phyloP scores from a whole-genome alignment of 1,140 invertebrate species.

The Drosophila burlai region DNA sequence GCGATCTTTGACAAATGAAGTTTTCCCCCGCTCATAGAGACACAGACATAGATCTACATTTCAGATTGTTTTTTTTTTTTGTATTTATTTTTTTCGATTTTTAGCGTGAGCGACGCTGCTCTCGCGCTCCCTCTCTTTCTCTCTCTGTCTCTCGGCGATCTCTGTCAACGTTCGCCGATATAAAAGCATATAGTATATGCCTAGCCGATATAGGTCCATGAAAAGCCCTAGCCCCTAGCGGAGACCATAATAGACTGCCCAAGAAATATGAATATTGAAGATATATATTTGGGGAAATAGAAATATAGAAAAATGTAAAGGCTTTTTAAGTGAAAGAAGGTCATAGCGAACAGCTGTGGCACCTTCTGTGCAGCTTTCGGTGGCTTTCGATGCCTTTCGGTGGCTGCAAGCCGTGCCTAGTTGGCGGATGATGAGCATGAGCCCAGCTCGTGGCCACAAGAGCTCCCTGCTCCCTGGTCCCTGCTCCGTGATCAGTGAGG shows the following conservation, averaged over 20 bases:
- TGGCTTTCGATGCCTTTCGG: not conserved
- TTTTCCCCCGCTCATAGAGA: constrained; percentile 42
- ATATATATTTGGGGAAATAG: not conserved
- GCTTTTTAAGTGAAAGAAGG: not conserved
- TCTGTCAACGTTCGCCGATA: constrained; percentile 17
- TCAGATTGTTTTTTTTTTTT: constrained; percentile 5
- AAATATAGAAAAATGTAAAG: not conserved
- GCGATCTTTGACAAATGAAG: constrained; percentile 84
- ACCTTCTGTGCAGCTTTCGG: not conserved
- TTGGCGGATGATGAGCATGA: not conserved
- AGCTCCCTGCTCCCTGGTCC: not conserved
- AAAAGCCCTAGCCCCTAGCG: constrained; percentile 5
- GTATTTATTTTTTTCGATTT: not conserved
- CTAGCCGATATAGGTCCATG: constrained; percentile 3
- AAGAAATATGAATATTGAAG: not conserved
- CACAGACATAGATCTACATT: constrained; percentile 37
- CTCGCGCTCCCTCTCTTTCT: constrained; percentile 6
- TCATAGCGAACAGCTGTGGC: not conserved
- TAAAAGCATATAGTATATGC: not conserved
- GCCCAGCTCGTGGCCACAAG: not conserved
- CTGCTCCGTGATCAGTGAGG: constrained; percentile 17
- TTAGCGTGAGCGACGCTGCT: constrained; percentile 6
- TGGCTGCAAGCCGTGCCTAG: constrained; percentile 7
- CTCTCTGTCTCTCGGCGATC: not conserved
- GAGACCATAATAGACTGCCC: not conserved